Conservation (phyloP, 92 coral and sea anemone genomes). For the Muricea muricata region DNA sequence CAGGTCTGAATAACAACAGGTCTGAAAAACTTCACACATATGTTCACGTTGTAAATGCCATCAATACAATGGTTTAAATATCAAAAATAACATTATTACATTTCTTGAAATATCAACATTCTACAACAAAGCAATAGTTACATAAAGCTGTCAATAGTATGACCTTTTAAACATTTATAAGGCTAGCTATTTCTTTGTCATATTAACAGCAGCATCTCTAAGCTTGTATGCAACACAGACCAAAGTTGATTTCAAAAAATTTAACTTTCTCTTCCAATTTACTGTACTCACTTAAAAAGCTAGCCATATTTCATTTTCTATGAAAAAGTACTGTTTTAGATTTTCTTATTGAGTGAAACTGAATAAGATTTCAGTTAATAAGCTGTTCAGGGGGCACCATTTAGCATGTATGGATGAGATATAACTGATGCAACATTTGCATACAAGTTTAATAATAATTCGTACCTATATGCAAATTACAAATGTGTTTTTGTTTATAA, state of each 20-base stretch:
- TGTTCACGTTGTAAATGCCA: conserved; percentile 47
- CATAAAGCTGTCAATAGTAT: not conserved
- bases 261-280: not conserved
- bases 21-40: conserved; percentile 45
- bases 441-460: too few species aligned
- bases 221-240: not conserved
- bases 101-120: not conserved
- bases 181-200: too few species aligned
- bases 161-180: too few species aligned
- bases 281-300: not conserved
- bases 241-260: not conserved
- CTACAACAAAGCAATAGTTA: not conserved
- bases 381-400: too few species aligned
- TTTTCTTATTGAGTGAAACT: too few species aligned
- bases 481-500: too few species aligned
- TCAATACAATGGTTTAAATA: conserved; percentile 47
- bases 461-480: too few species aligned
- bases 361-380: too few species aligned
- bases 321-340: not conserved
- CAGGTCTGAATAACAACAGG: conserved; percentile 1
- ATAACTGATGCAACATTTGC: too few species aligned
- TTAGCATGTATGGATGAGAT: too few species aligned
- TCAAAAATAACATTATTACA: not conserved
- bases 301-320: not conserved
- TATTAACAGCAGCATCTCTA: not conserved